These are phyloP conservation scores for Saturnia pavonia DNA, from an alignment of 2,888 invertebrate genomes.

Conservation along the genomic window DNA sequence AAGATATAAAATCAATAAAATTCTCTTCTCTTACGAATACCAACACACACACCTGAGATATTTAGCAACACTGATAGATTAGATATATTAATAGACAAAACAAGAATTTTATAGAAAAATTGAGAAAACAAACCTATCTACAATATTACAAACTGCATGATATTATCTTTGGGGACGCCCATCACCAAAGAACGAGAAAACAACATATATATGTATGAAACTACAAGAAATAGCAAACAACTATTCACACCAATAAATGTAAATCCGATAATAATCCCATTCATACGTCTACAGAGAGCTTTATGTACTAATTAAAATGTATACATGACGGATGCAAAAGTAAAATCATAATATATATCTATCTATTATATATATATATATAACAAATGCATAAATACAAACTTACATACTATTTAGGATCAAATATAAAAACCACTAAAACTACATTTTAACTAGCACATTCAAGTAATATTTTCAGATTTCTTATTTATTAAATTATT, in stretches of 20 bases:
- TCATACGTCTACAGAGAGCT: slow-evolving; percentile 41
- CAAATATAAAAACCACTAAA: slow-evolving; percentile 40
- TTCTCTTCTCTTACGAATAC: not conserved
- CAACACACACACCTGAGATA: not conserved
- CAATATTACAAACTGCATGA: not conserved
- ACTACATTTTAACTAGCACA: slow-evolving; percentile 76
- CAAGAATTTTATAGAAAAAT: not conserved
- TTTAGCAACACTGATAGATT: not conserved
- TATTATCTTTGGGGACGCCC: slow-evolving; percentile 5
- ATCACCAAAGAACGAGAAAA: slow-evolving; percentile 22
- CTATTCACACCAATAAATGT: slow-evolving; percentile 39
- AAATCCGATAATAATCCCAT: slow-evolving; percentile 34
- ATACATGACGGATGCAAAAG: slow-evolving; percentile 46
- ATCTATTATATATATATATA: not conserved
- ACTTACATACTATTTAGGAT: slow-evolving; percentile 36
- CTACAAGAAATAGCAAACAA: slow-evolving; percentile 47
- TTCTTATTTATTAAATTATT: slow-evolving; percentile 22
- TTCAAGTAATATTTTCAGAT: slow-evolving; percentile 75
- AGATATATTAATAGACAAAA: not conserved
- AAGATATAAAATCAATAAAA: not conserved
- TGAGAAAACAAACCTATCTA: not conserved
- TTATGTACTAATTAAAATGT: slow-evolving; percentile 74
- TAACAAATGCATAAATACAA: slow-evolving; percentile 15
- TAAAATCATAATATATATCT: slow-evolving; percentile 40
- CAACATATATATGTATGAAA: slow-evolving; percentile 28